Base-by-base conservation (phyloP, 35 echinoderm and acorn worm species). In the Antedon bifida region DNA sequence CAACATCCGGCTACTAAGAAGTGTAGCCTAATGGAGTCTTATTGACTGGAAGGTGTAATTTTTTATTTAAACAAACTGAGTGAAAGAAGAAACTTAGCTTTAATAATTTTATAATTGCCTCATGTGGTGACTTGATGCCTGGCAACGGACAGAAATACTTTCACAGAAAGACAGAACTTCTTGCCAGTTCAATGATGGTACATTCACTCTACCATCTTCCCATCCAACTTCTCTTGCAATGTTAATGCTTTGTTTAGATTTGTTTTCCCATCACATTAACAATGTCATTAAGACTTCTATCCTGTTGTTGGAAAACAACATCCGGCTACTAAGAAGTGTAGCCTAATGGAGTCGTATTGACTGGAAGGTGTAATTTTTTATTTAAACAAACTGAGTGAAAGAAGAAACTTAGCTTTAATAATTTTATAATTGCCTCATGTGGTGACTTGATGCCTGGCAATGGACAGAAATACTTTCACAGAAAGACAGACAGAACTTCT, bases 51-150 rank as follows among this genome's bases (percentile, higher is more conserved):
- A 44, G 16, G 39, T 44, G 5, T 44, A 44, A 44, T 44, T 44
- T 8, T 44, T 44, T 44, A 44, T 44, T 44, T 44, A n/a, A n/a
- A n/a, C n/a, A n/a, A n/a, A n/a, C n/a, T n/a, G n/a, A n/a, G n/a
- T n/a, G n/a, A n/a, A n/a, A 44, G 39, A n/a, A n/a, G n/a, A n/a
- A n/a, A n/a, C n/a, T n/a, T n/a, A n/a, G n/a, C n/a, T n/a, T n/a
- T n/a, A n/a, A n/a, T n/a, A n/a, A n/a, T n/a, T n/a, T n/a, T 42
- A 14, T 7, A 42, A 42, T 14, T 14, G 14, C 38, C 38, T 7
- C 45, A 35, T 78, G 73, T n/a, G 8, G 89, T 84, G 36, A 85
- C 26, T 64, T 64, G 51, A 64, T 64, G 51, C 51, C 51, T 64
- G 51, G 51, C 51, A 64, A 64, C 26, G 51, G 51, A 16, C 26